These are phyloP conservation scores for Ammodytes dubius DNA, from an alignment of 2,113 vertebrate species.

Conservation along the genomic window DNA sequence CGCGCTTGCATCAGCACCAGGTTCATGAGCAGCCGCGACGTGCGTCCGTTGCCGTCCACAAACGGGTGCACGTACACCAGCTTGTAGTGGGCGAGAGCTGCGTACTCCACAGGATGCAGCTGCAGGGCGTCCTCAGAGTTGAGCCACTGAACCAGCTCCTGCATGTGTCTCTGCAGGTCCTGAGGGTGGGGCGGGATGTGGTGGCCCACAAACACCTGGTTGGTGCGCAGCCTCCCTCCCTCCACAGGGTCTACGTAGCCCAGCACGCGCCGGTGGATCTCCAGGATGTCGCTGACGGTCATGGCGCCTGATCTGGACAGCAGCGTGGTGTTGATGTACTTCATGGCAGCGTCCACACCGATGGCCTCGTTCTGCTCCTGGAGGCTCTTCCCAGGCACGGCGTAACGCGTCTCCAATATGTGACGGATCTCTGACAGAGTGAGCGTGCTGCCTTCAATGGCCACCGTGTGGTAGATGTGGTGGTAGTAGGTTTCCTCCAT, in stretches of 20 bases:
- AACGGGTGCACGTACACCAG: slow-evolving; percentile 97
- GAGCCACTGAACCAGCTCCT: slow-evolving; percentile 95
- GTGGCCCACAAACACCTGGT: slow-evolving; percentile 96
- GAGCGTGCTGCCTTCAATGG: slow-evolving; percentile 97
- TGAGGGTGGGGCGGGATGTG: slow-evolving; percentile 93
- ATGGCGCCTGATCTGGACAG: slow-evolving; percentile 89
- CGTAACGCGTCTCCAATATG: slow-evolving; percentile 96
- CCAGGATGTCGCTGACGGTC: slow-evolving; percentile 87
- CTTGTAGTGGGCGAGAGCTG: slow-evolving; percentile 95
- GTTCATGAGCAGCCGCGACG: slow-evolving; percentile 95
- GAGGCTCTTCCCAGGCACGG: slow-evolving; percentile 94
- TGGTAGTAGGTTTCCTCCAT: slow-evolving; percentile 99
- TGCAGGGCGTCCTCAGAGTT: slow-evolving; percentile 93
- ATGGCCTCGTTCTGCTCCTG: slow-evolving; percentile 98
- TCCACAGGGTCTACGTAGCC: slow-evolving; percentile 96
- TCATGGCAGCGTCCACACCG: slow-evolving; percentile 94
- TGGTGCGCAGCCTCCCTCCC: slow-evolving; percentile 90
- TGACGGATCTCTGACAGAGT: slow-evolving; percentile 95
- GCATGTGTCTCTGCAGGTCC: slow-evolving; percentile 93
- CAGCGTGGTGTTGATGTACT: slow-evolving; percentile 93
- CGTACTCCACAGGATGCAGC: slow-evolving; percentile 95
- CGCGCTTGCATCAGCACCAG: slow-evolving; percentile 95
- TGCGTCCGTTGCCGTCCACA: slow-evolving; percentile 94
- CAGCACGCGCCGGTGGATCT: slow-evolving; percentile 94
- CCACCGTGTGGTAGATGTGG: slow-evolving; percentile 98